Percentiles rank a stretch among this genome's conserved stretches.
Evolutionary conservation across 2,113 vertebrate genomes (phyloP).

Genomic region (Alaudala cheleensis): DNA sequence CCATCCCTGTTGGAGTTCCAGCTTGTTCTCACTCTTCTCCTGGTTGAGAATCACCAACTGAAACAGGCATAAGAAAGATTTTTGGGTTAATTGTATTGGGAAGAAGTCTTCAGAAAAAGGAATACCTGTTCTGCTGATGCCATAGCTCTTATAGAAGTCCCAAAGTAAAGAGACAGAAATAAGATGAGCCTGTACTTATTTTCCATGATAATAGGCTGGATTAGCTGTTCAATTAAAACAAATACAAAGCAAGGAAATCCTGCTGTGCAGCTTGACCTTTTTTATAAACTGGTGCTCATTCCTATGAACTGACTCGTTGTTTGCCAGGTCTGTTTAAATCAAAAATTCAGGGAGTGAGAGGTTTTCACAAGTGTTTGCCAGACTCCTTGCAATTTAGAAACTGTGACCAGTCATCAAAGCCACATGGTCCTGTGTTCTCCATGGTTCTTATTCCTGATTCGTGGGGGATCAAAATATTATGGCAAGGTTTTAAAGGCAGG

Average conservation of each 20-base stretch:
- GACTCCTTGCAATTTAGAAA: not conserved
- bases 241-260: not conserved
- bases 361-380: not conserved
- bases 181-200: not conserved
- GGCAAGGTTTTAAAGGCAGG: not conserved
- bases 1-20: not conserved
- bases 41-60: not conserved
- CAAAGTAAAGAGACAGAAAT: not conserved
- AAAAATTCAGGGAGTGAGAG: not conserved
- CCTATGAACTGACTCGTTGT: not conserved
- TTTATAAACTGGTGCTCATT: not conserved
- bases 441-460: not conserved
- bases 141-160: not conserved
- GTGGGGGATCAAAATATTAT: not conserved
- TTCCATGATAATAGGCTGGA: not conserved
- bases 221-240: constrained; percentile 25
- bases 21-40: not conserved
- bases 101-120: not conserved
- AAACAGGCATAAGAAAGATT: not conserved
- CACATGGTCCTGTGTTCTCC: not conserved
- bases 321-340: not conserved
- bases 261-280: constrained; percentile 9
- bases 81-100: not conserved
- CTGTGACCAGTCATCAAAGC: not conserved
- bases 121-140: not conserved